phyloP scores from a whole-genome alignment of 1,140 invertebrate species.

The Drosophila pandora region DNA sequence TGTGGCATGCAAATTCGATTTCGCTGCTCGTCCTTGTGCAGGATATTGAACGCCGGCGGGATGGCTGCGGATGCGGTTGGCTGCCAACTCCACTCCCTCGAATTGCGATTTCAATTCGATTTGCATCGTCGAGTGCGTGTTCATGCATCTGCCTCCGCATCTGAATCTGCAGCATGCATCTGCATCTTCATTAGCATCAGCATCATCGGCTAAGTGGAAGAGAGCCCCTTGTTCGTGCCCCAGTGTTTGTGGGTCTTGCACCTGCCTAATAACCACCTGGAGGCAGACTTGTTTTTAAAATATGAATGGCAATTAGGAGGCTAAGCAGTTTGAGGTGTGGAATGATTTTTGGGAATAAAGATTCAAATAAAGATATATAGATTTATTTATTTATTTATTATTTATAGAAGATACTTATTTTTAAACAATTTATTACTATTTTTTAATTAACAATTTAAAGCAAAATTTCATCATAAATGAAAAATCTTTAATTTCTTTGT shows the following conservation, averaged over 20 bases:
- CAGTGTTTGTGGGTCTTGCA: conserved; percentile 1
- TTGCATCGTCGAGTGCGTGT: conserved; percentile 15
- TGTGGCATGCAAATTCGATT: conserved; percentile 62
- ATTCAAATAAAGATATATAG: no score
- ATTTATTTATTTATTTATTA: no score
- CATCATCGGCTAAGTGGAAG: conserved; percentile 11
- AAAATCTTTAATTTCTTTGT: no score
- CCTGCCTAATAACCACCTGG: conserved; percentile 11
- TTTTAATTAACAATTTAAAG: no score
- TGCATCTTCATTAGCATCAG: background rate
- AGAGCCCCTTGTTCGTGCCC: background rate
- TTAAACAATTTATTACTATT: no score
- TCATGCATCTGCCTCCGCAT: background rate
- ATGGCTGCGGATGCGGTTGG: conserved; percentile 28
- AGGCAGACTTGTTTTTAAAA: no score
- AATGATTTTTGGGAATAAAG: no score
- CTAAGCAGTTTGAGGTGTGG: no score
- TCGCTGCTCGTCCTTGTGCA: conserved; percentile 47
- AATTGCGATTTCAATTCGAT: conserved; percentile 45
- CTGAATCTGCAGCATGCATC: background rate
- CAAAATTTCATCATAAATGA: no score
- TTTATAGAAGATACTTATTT: no score
- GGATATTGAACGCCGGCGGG: conserved; percentile 47
- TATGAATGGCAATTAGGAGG: no score
- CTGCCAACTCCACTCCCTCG: background rate